Base-by-base conservation (phyloP, 2,113 vertebrate species). In the Alexandromys fortis region DNA sequence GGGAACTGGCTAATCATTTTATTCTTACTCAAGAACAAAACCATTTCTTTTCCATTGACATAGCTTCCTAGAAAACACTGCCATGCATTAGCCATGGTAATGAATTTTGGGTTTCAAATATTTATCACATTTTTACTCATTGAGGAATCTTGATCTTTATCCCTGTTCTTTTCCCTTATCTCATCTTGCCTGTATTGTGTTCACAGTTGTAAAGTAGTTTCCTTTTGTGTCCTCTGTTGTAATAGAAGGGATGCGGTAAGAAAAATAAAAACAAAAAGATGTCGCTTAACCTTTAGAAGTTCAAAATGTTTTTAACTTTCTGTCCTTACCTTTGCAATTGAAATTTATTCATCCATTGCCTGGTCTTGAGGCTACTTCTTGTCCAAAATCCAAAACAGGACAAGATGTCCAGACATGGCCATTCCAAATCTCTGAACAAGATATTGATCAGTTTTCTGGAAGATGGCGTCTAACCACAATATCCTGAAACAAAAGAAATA, bases 41-140 rank as follows among this genome's bases (percentile, higher is more conserved):
- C 45, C 3, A 1, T 6, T 52, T 24, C 28, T 47, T 82, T 89
- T 68, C 45, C 22, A 35, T 3, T 61, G 42, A 61, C 38, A 47
- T 17, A 49, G 9, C 77, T 42, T 73, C 16, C 73, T 96, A 47
- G 63, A 89, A 93, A 73, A 63, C 86, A 35, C 24, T 77, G 21
- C 21, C 85, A 21, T 42, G 5, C 8, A 22, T 86, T 49, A 45
- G 30, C 17, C 61, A 65, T 17, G 21, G 52, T 47, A 49, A 85
- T 76, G 4, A 63, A 24, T 72, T 55, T 45, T 38, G n/a, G 6
- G 26, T 87, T 91, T 96, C 24, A n/a, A 38, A 30, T 90, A 47
- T 52, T 86, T 65, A 45, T n/a, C 11, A 67, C 3, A 7, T 82
- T 76, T 76, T 45, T 38, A 67, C 7, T 88, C 11, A 65, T 4